Conservation (phyloP, 1,140 invertebrate species). For the Diabrotica undecimpunctata region DNA sequence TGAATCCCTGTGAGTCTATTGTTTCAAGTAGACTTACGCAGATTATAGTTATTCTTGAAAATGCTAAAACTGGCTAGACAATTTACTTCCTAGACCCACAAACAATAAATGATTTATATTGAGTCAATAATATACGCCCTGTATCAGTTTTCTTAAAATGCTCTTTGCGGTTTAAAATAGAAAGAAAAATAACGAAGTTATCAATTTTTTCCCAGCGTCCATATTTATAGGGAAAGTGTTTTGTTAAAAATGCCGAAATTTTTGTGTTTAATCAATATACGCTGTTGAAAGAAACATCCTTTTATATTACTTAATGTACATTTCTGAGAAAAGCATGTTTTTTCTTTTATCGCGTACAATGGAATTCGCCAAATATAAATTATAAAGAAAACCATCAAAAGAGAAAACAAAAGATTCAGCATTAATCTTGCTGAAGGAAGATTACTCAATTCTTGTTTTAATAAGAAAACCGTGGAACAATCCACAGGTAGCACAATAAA, state of each 20-base stretch:
- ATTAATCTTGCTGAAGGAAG: constrained; percentile 2
- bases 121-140: too few species aligned
- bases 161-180: not conserved
- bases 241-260: not conserved
- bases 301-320: constrained; percentile 3
- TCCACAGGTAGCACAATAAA: too few species aligned
- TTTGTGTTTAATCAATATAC: constrained; percentile 3
- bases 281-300: not conserved
- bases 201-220: not conserved
- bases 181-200: not conserved
- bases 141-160: too few species aligned
- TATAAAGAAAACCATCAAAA: constrained; percentile 3
- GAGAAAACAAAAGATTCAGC: not conserved
- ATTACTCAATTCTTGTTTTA: not conserved
- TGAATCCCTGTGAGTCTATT: too few species aligned
- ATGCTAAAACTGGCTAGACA: too few species aligned
- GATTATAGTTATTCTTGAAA: too few species aligned
- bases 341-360: constrained; percentile 1
- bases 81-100: too few species aligned
- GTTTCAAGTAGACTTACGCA: too few species aligned
- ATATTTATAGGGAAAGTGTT: not conserved
- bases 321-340: not conserved
- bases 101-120: too few species aligned
- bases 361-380: not conserved
- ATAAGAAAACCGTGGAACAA: not conserved